Conservation (phyloP, 2,888 invertebrate genomes). For the Caenorhabditis sp. region DNA sequence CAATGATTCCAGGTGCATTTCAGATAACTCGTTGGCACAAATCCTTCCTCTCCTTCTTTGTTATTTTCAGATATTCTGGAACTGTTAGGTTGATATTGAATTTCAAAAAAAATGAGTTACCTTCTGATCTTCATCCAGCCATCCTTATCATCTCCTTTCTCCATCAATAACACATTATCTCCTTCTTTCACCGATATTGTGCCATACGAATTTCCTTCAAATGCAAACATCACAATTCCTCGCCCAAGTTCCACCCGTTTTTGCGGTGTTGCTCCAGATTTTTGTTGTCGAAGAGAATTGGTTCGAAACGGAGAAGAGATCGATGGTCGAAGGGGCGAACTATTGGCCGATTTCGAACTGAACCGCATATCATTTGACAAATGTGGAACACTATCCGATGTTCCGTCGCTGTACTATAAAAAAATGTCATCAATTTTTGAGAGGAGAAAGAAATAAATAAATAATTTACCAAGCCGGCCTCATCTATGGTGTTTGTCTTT, state of each 20-base stretch:
- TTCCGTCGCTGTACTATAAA: constrained; percentile 5
- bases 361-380: not conserved
- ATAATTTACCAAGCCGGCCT: constrained; percentile 3
- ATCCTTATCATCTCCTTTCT: constrained; percentile 74
- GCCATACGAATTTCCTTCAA: constrained; percentile 88
- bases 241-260: not conserved
- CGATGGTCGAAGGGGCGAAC: not conserved
- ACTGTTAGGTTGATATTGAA: not conserved
- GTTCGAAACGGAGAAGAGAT: not conserved
- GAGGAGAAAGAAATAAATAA: not conserved
- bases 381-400: not conserved
- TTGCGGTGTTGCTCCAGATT: constrained; percentile 6
- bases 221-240: constrained; percentile 84
- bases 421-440: not conserved
- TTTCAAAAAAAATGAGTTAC: constrained; percentile 21
- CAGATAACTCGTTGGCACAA: constrained; percentile 98
- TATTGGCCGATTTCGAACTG: not conserved
- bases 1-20: constrained; percentile 73
- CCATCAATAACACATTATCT: constrained; percentile 91
- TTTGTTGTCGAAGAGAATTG: constrained; percentile 1
- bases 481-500: constrained; percentile 4
- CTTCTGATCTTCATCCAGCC: constrained; percentile 48
- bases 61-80: constrained; percentile 8
- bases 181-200: constrained; percentile 93
- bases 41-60: constrained; percentile 82